A percentile compares a stretch with the other conserved stretches of the same genome.
These are phyloP conservation scores for Chaetorhynchus papuensis DNA, from an alignment of 2,113 vertebrate genomes.

Conservation along the genomic window DNA sequence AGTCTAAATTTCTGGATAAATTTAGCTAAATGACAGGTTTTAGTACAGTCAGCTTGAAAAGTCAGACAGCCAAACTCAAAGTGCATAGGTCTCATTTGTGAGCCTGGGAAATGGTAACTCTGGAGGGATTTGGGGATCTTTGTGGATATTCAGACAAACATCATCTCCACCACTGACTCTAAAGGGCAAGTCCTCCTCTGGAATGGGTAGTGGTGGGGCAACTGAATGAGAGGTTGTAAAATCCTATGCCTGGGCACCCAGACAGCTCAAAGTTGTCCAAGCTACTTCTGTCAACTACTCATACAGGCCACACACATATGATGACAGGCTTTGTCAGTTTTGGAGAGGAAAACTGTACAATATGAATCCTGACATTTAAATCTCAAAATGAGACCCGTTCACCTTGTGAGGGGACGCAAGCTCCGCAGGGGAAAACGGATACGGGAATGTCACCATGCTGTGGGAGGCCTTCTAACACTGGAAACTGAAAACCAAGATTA, in stretches of 20 bases:
- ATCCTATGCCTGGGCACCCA: neutral
- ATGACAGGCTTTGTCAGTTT: neutral
- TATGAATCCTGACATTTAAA: constrained; percentile 18
- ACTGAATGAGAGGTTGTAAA: constrained; percentile 19
- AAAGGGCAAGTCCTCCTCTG: neutral
- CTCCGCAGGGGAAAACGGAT: neutral
- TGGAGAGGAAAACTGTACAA: neutral
- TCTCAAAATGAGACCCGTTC: neutral
- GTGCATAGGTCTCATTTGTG: neutral
- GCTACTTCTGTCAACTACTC: neutral
- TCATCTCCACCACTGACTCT: neutral
- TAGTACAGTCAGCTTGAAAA: neutral
- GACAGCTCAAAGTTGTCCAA: neutral
- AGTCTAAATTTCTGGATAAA: neutral
- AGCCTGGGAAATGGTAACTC: neutral
- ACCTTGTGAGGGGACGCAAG: neutral
- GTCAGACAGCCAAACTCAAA: neutral
- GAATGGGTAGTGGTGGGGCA: neutral
- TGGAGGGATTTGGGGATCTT: neutral
- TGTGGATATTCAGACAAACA: neutral
- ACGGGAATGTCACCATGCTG: neutral
- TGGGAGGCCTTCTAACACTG: constrained; percentile 39
- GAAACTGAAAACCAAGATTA: constrained; percentile 58
- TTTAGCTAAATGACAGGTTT: neutral
- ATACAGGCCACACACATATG: neutral